A percentile compares a stretch with the other conserved stretches of the same genome.
phyloP scores from a whole-genome alignment of 2,797 vertebrate species.

The Chaetophractus vellerosus region DNA sequence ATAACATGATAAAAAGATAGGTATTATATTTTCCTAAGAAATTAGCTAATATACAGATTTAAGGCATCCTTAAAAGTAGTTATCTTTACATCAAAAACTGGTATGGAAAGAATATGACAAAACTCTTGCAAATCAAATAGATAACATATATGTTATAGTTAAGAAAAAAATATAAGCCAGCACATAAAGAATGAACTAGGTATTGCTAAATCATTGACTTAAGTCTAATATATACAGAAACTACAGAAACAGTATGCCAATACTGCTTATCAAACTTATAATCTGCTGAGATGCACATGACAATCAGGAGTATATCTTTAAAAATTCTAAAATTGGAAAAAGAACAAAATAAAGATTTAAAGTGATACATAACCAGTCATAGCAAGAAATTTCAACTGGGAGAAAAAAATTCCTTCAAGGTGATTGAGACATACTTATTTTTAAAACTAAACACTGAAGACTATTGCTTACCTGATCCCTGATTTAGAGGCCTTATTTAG shows the following conservation, averaged over 20 bases:
- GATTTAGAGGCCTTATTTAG: conserved; percentile 38
- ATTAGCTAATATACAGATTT: conserved; percentile 53
- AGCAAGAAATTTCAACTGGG: conserved; percentile 51
- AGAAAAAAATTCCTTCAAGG: conserved; percentile 46
- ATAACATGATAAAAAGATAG: conserved; percentile 55
- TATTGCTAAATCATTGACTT: conserved; percentile 56
- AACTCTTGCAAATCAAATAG: conserved; percentile 39
- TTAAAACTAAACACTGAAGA: conserved; percentile 12
- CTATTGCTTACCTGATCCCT: background rate
- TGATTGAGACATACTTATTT: conserved; percentile 27
- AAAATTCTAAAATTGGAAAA: conserved; percentile 31
- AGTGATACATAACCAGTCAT: conserved; percentile 50
- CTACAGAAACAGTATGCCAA: conserved; percentile 34
- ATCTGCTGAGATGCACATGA: conserved; percentile 27
- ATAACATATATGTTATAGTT: conserved; percentile 23
- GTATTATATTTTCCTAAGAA: conserved; percentile 5
- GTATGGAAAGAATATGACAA: conserved; percentile 21
- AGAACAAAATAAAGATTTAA: conserved; percentile 46
- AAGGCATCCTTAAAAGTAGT: conserved; percentile 48
- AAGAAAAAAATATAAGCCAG: conserved; percentile 58
- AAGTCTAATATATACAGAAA: conserved; percentile 45
- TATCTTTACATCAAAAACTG: conserved; percentile 65
- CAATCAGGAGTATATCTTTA: conserved; percentile 56
- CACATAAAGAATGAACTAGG: conserved; percentile 45
- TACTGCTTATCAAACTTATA: conserved; percentile 61